Base-by-base conservation (phyloP, 2,888 invertebrate genomes). In the Drepanosiphum platanoidis region DNA sequence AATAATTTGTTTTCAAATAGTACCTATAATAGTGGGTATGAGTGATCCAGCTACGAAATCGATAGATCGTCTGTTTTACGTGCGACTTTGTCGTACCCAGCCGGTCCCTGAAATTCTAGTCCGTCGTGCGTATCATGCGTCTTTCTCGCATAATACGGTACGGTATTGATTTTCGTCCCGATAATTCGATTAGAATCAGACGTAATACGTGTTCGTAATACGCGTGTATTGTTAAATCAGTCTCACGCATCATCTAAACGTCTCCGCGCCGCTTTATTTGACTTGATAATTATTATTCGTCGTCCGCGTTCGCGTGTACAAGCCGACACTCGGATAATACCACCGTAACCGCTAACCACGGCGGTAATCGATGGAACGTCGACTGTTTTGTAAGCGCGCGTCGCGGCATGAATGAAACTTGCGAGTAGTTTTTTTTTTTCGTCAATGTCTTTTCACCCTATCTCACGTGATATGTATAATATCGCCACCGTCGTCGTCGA, bases 341-440 rank as follows among this genome's bases (percentile, higher is more conserved):
- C 68, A 36, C 36, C 39, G 15, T 34, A 34, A 30, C 68, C 34
- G 27, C 61, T 46, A 3, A 27, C 27, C 22, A 9, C 34, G 22
- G 4, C 34, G 46, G 66, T 42, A 66, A 46, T 66, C 79, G 79
- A 68, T 34, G 46, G 18, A 1, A 70, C 68, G 68, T 80, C 70
- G 27, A 36, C 34, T 36, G 9, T 58, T 68, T 79, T 66, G 70
- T 22, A n/a, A 64, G 32, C 42, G 78, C 22, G 32, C 68, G 27
- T 4, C 68, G 18, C 68, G 18, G 18, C 52, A 52, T 39, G 81
- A 81, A 81, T 39, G 81, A 58, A 81, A 71, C 70, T 70, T 36
- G 58, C 81, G 79, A 70, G 79, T 70, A 5, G 52, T 30, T 34
- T 27, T 52, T 46, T 42, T 30, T 78, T 36, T 52, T 22, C 27